Percentiles rank a stretch among this genome's conserved stretches.
These are phyloP conservation scores for Leptodactylus fallax DNA, from an alignment of 2,797 vertebrate genomes.

Conservation along the genomic window DNA sequence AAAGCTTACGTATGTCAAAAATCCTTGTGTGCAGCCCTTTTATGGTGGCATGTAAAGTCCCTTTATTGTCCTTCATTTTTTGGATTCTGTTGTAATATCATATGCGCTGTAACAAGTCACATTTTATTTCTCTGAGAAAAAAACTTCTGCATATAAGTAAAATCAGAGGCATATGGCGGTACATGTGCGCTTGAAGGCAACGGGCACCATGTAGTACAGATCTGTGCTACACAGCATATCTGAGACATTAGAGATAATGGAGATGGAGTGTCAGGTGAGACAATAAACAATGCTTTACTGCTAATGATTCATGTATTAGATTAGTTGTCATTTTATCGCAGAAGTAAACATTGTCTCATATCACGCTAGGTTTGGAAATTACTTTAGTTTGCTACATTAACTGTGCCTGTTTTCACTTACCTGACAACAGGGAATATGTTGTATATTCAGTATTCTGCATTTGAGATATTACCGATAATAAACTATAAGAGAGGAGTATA, in stretches of 20 bases:
- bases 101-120: too few species aligned
- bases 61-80: too few species aligned
- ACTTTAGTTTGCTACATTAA: conserved; percentile 2
- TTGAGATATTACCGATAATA: background rate
- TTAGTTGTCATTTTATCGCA: background rate
- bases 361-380: background rate
- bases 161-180: too few species aligned
- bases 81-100: too few species aligned
- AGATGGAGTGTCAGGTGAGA: background rate
- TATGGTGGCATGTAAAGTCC: too few species aligned
- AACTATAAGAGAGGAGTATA: background rate
- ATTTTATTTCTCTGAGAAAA: too few species aligned
- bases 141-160: too few species aligned
- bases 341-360: background rate
- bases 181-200: too few species aligned
- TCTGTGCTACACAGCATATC: background rate
- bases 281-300: background rate
- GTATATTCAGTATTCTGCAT: background rate
- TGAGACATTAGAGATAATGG: background rate
- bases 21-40: too few species aligned
- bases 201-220: too few species aligned
- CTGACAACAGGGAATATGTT: background rate
- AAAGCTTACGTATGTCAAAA: too few species aligned
- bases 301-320: background rate
- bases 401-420: background rate